A percentile compares a stretch with the other conserved stretches of the same genome.
These are phyloP conservation scores for Paramormyrops hopkinsi DNA, from an alignment of 2,797 vertebrate genomes.

Conservation along the genomic window DNA sequence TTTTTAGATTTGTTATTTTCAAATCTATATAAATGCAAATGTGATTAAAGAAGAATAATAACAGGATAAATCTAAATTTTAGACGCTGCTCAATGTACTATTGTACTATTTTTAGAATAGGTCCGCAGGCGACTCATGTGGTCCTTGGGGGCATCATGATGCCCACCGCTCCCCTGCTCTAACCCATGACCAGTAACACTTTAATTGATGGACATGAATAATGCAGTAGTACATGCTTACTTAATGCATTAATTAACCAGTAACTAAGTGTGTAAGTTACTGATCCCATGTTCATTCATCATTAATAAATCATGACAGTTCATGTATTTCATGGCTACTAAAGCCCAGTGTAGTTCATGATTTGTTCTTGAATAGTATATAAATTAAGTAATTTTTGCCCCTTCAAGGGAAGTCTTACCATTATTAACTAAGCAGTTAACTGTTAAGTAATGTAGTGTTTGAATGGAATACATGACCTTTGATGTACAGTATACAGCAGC, in stretches of 20 bases:
- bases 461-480: background rate
- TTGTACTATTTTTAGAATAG: background rate
- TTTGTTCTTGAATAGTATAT: background rate
- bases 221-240: background rate
- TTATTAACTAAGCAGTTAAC: background rate
- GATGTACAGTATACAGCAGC: background rate
- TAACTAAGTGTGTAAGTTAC: background rate
- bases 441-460: background rate
- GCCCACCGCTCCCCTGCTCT: background rate
- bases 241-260: background rate
- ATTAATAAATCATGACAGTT: background rate
- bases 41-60: background rate
- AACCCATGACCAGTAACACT: background rate
- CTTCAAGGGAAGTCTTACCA: background rate
- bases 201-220: background rate
- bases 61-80: background rate
- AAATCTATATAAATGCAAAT: background rate
- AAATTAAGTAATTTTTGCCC: background rate
- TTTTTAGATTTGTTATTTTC: background rate
- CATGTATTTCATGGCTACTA: background rate
- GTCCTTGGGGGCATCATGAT: too few relatives aligned
- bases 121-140: background rate
- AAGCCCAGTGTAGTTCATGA: background rate
- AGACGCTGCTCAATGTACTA: background rate
- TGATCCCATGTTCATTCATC: background rate